Percentiles rank a stretch among this genome's conserved stretches.
These are phyloP conservation scores for Burhinus oedicnemus DNA, from an alignment of 2,113 vertebrate genomes.

Conservation along the genomic window DNA sequence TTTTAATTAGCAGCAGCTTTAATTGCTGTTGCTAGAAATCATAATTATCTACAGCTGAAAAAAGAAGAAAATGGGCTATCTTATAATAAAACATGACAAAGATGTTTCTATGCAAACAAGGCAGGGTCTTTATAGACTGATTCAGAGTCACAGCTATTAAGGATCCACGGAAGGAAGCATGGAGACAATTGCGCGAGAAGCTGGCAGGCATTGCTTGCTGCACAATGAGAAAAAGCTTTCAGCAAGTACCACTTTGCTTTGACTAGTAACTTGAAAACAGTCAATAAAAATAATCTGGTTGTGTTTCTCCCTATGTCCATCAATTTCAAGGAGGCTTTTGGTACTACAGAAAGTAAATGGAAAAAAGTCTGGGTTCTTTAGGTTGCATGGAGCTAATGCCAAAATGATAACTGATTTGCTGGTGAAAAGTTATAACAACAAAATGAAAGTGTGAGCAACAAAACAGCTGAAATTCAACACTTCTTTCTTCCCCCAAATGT, in stretches of 20 bases:
- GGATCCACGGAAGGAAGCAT: fast-evolving
- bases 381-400: not conserved
- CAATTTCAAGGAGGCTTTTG: not conserved
- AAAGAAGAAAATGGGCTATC: not conserved
- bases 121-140: not conserved
- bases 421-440: not conserved
- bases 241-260: not conserved
- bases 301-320: not conserved
- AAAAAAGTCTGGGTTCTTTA: not conserved
- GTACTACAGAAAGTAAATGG: not conserved
- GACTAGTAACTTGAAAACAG: not conserved
- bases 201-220: not conserved
- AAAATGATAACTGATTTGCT: not conserved
- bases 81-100: not conserved
- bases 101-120: not conserved
- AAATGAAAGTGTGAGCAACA: not conserved
- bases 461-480: not conserved
- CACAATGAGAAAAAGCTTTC: not conserved
- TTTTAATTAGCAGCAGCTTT: not conserved
- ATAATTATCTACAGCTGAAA: not conserved
- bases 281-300: not conserved
- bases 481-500: not conserved
- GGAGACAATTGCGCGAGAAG: fast-evolving
- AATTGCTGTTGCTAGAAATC: not conserved
- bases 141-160: not conserved